phyloP scores from a whole-genome alignment of 2,888 invertebrate genomes.

The Brachypalpus laphriformis region DNA sequence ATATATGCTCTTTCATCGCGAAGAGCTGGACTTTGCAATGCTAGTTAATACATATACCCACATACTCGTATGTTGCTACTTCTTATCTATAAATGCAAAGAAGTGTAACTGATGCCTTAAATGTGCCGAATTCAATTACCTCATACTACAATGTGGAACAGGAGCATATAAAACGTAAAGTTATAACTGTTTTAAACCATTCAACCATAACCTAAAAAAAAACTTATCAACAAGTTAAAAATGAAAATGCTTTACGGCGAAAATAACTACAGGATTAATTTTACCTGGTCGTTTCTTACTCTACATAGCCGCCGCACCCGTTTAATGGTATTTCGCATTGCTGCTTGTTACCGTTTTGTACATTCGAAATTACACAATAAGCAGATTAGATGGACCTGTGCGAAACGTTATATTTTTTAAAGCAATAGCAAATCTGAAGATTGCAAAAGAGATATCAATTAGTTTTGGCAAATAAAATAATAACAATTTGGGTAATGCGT shows the following conservation, averaged over 20 bases:
- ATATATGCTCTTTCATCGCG: no score
- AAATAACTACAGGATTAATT: conserved; percentile 4
- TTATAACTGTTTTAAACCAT: neutral
- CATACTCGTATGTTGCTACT: no score
- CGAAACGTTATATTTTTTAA: conserved; percentile 1
- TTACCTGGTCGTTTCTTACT: neutral
- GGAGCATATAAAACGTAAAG: neutral
- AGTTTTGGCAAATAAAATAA: neutral
- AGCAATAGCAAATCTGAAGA: neutral
- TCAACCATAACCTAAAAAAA: neutral
- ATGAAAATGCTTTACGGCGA: neutral
- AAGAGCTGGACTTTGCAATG: no score
- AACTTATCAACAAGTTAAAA: neutral
- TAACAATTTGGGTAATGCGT: neutral
- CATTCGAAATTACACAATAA: conserved; percentile 9
- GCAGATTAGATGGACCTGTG: neutral
- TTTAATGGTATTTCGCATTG: neutral
- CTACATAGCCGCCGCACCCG: neutral
- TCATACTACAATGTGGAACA: no score
- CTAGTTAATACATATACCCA: no score
- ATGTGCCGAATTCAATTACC: no score
- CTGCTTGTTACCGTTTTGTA: conserved; percentile 4
- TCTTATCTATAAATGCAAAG: no score
- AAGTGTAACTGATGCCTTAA: no score
- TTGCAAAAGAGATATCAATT: conserved; percentile 2